Evolutionary conservation across 2,113 vertebrate species (phyloP), one percentile per base, ranked within the genome.

Genomic region (Microcebus ravelobensis): DNA sequence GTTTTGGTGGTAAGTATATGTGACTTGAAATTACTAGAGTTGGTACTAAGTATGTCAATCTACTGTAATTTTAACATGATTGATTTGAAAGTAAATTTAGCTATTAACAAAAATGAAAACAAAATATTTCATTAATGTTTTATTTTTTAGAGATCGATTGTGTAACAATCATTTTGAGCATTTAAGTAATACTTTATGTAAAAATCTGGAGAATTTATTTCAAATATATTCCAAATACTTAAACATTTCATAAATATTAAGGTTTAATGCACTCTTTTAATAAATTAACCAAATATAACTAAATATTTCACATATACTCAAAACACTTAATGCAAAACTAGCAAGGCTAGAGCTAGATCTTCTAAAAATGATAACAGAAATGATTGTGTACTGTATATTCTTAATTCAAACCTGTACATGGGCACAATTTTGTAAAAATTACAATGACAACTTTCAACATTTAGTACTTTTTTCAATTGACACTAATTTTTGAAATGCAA

Each of bases 41-140:
- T 89, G 6, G 23, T 80, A 74, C 73, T 55, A 45, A 84, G 73
- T 94, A 79, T 74, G 48, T 8, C 77, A 61, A 74, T 65, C 65
- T 71, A 52, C 4, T 52, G 31, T 27, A 94, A 55, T 48, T 76
- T 97, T 80, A 88, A 89, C 48, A 89, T 21, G 34, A 79, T 25
- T 74, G 23, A 88, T 79, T 45, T 81, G 36, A 67, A 94, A 88
- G 79, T 80, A 88, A 80, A 88, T 73, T 89, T 70, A 39, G 48
- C n/a, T 74, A 52, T n/a, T 94, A 89, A 79, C 83, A 70, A 91
- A 77, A 94, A 90, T 76, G 42, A 90, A 86, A 92, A 92, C 86
- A 87, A 90, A 29, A 25, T 70, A 55, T 82, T 93, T 93, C 81
- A 65, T 94, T 74, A 86, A 79, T 57, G 29, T 36, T 95, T 90